These are phyloP conservation scores for Spodoptera litura DNA, from an alignment of 1,140 invertebrate genomes.

Conservation along the genomic window DNA sequence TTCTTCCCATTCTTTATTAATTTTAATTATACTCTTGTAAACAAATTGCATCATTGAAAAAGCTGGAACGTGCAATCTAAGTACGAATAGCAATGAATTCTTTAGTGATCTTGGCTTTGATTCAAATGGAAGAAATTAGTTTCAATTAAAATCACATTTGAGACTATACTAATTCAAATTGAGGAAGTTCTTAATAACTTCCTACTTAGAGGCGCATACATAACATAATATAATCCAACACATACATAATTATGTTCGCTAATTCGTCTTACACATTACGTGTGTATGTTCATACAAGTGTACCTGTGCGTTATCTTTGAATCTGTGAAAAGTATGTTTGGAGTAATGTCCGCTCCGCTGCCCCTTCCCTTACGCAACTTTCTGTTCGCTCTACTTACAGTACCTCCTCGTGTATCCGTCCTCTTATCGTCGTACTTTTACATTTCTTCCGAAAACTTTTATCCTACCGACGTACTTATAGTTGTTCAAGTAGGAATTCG, in stretches of 20 bases:
- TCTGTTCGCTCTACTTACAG: slow-evolving; percentile 36
- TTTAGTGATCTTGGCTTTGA: slow-evolving; percentile 9
- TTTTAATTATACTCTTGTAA: not conserved
- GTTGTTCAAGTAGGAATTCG: not conserved
- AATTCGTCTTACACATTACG: slow-evolving; percentile 28
- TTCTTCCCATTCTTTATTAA: no score
- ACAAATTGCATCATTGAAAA: not conserved
- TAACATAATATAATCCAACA: slow-evolving; percentile 12
- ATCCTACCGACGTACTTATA: slow-evolving; percentile 1
- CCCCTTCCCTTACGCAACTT: slow-evolving; percentile 33
- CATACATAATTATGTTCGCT: slow-evolving; percentile 2
- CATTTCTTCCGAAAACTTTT: slow-evolving; percentile 39
- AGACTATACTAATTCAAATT: slow-evolving; percentile 27
- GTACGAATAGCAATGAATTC: not conserved
- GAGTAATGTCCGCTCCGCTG: slow-evolving; percentile 31
- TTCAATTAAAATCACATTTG: slow-evolving; percentile 18
- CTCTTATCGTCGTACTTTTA: slow-evolving; percentile 39
- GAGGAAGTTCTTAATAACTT: slow-evolving; percentile 40
- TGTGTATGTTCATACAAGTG: not conserved
- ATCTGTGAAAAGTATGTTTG: slow-evolving; percentile 33
- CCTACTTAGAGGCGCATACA: slow-evolving; percentile 14
- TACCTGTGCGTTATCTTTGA: slow-evolving; percentile 1
- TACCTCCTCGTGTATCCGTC: not conserved
- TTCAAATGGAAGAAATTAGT: slow-evolving; percentile 13
- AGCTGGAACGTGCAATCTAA: not conserved